Evolutionary conservation across 1,140 invertebrate genomes (phyloP).

Genomic region (Bombus soroeensis): DNA sequence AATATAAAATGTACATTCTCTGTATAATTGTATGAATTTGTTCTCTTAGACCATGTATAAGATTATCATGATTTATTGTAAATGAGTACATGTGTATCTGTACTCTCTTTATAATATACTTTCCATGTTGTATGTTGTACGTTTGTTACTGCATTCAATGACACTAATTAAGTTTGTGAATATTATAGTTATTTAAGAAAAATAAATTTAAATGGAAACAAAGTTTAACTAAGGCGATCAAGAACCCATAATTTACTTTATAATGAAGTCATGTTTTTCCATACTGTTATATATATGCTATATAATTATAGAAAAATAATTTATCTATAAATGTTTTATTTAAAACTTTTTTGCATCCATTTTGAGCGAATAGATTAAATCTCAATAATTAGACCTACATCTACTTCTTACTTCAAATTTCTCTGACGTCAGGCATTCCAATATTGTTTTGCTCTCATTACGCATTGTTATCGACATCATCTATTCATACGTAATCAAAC

Average conservation of each 20-base stretch:
- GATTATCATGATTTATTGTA: slow-evolving; percentile 9
- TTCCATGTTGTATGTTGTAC: slow-evolving; percentile 22
- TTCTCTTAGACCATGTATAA: slow-evolving; percentile 27
- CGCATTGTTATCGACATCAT: not conserved
- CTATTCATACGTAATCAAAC: not conserved
- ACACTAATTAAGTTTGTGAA: slow-evolving; percentile 40
- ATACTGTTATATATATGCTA: not conserved
- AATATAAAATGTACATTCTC: slow-evolving; percentile 33
- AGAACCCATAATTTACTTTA: slow-evolving; percentile 25
- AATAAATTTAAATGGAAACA: slow-evolving; percentile 20
- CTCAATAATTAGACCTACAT: not conserved
- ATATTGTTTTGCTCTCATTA: not conserved
- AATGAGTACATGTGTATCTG: slow-evolving; percentile 12
- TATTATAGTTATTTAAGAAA: slow-evolving; percentile 36
- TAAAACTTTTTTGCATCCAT: not conserved
- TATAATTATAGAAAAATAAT: slow-evolving; percentile 15
- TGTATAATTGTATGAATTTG: slow-evolving; percentile 28
- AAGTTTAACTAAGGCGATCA: slow-evolving; percentile 26
- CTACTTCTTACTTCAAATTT: slow-evolving; percentile 2
- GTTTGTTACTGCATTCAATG: slow-evolving; percentile 40
- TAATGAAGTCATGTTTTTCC: not conserved
- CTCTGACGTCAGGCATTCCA: slow-evolving; percentile 12
- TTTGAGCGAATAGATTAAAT: not conserved
- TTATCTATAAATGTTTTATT: not conserved
- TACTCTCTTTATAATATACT: slow-evolving; percentile 51